phyloP scores from a whole-genome alignment of 2,113 vertebrate species.

The Corynorhinus townsendii region DNA sequence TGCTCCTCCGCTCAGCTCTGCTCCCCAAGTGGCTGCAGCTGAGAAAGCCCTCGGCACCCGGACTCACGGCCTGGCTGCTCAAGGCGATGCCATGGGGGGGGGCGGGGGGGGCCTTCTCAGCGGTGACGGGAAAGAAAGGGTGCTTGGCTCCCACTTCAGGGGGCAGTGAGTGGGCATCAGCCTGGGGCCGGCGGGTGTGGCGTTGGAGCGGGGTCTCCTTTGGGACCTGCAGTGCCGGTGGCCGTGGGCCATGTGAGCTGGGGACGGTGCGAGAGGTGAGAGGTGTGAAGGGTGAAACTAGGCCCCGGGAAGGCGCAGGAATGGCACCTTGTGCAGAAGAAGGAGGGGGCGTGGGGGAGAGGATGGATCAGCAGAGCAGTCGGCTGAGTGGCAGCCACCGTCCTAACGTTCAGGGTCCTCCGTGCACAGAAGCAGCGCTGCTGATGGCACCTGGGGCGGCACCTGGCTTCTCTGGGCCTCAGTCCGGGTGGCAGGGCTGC shows the following conservation, averaged over 20 bases:
- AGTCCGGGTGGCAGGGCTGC: background rate
- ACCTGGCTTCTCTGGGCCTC: background rate
- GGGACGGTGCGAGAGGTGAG: background rate
- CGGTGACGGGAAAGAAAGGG: background rate
- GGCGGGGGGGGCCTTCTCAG: background rate
- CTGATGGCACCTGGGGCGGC: background rate
- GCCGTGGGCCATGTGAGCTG: background rate
- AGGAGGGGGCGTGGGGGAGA: background rate
- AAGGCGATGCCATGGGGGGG: accelerated
- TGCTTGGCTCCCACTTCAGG: background rate
- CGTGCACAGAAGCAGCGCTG: accelerated
- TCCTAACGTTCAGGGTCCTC: background rate
- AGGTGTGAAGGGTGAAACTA: background rate
- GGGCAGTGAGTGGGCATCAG: background rate
- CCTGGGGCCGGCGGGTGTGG: background rate
- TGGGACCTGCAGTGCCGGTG: background rate
- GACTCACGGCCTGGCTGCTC: too few species aligned
- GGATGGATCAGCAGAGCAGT: background rate
- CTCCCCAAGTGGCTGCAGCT: background rate
- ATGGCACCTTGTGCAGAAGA: background rate
- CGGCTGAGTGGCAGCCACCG: background rate
- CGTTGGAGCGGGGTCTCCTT: background rate
- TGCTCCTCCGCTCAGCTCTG: background rate
- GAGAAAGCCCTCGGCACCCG: background rate
- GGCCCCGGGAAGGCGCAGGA: background rate